These are phyloP conservation scores for Heliocidaris tuberculata DNA, from an alignment of 35 echinoderm and acorn worm genomes.

Conservation along the genomic window DNA sequence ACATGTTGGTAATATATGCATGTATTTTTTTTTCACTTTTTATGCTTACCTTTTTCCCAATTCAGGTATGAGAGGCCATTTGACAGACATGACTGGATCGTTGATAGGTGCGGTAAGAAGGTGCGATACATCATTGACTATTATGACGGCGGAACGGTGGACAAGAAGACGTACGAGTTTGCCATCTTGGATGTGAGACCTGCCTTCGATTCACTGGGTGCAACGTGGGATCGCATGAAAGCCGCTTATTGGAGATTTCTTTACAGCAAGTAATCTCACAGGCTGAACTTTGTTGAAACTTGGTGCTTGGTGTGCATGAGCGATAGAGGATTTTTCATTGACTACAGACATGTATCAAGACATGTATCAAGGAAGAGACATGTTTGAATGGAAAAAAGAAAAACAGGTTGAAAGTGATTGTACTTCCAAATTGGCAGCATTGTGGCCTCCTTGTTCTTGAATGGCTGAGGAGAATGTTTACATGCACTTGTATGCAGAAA, in stretches of 20 bases:
- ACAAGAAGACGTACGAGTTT: conserved; percentile 77
- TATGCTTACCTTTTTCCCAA: neutral
- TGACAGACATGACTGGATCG: conserved; percentile 95
- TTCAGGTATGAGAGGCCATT: conserved; percentile 89
- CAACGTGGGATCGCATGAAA: conserved; percentile 97
- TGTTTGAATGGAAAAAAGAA: no score
- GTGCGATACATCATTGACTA: conserved; percentile 98
- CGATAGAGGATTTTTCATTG: neutral
- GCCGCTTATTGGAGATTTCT: conserved; percentile 84
- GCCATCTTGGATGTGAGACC: conserved; percentile 90
- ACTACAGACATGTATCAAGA: neutral
- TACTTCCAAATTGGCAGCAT: no score
- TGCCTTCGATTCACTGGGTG: conserved; percentile 84
- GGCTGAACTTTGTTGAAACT: neutral
- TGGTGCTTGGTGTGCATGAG: neutral
- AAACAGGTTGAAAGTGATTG: no score
- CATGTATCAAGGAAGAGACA: no score
- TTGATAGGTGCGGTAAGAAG: conserved; percentile 90
- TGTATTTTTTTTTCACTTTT: neutral
- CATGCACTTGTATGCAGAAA: no score
- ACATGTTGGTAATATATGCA: no score
- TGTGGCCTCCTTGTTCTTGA: no score
- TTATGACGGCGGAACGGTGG: conserved; percentile 87
- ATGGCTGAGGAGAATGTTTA: no score
- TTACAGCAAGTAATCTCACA: conserved; percentile 45